phyloP scores from a whole-genome alignment of 2,113 vertebrate genomes.

The Hemiscyllium ocellatum region DNA sequence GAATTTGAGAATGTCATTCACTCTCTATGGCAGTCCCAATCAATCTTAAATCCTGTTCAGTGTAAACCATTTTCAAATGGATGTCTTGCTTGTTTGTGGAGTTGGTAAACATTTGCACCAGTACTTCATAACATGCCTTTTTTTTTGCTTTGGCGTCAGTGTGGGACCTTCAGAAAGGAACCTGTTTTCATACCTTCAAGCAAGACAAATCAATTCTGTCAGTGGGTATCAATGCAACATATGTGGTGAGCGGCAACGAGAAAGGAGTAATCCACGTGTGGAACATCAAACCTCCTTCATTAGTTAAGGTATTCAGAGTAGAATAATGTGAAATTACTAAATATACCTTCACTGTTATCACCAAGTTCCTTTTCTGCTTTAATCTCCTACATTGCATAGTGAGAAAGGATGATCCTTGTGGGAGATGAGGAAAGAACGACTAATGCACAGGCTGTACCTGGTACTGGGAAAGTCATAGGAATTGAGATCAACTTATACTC shows the following conservation, averaged over 20 bases:
- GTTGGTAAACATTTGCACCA: not conserved
- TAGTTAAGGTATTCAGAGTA: conserved; percentile 63
- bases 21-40: not conserved
- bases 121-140: not conserved
- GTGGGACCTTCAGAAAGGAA: conserved; percentile 70
- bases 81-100: not conserved
- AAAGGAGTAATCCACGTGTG: conserved; percentile 74
- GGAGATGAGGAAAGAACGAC: not conserved
- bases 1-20: not conserved
- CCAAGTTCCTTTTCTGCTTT: not conserved
- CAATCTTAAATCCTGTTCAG: not conserved
- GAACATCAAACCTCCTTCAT: conserved; percentile 50
- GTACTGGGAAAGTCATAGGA: not conserved
- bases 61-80: not conserved
- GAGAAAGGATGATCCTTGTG: not conserved
- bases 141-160: conserved; percentile 52
- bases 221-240: conserved; percentile 56
- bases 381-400: too few species aligned
- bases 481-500: not conserved
- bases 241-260: conserved; percentile 67
- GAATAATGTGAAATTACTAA: not conserved
- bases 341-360: not conserved
- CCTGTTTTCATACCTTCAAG: conserved; percentile 62
- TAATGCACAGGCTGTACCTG: not conserved
- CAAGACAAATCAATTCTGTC: conserved; percentile 62